Base-by-base conservation (phyloP, 2,888 invertebrate genomes). In the Metallyticus violacea region DNA sequence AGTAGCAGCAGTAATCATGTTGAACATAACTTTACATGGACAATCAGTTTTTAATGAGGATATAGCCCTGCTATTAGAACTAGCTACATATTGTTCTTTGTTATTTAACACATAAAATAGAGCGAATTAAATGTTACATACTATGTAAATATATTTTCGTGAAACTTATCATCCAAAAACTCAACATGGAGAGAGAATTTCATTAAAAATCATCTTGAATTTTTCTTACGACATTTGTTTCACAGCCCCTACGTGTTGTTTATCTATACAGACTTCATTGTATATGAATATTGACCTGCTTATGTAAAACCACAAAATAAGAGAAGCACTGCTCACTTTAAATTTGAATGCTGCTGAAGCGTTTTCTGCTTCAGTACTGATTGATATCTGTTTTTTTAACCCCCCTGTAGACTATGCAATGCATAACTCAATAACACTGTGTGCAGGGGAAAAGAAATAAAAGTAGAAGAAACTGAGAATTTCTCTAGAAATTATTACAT, bases 31-130 rank as follows among this genome's bases (percentile, higher is more conserved):
- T 26, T 77, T 28, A 30, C 0, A 6, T 7, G 77, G 83, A 83
- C 83, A 83, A 83, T 83, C 83, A 83, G 77, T 77, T 83, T 83
- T 77, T 83, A 83, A 83, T 83, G 77, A 77, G 22, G 6, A 83
- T 83, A 28, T 77, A 77, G 29, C n/a, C 9, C 2, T 77, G 62
- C 62, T 26, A 27, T 76, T 82, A 82, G n/a, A 7, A 83, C 26
- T 83, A 76, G 6, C 27, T 25, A 25, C 26, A 83, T n/a, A 77
- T 77, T 83, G 77, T 77, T 83, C 5, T 77, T 83, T 77, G 28
- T 83, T 83, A 77, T 83, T 83, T 83, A 28, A 82, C 25, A 81
- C 6, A 25, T 26, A 62, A n/a, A 62, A 15, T 62, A 62, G 40
- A 62, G 15, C 40, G 4, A 15, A 62, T 62, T 62, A 62, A 62